Base-by-base conservation (phyloP, 2,888 invertebrate species). In the Mimachlamys varia region DNA sequence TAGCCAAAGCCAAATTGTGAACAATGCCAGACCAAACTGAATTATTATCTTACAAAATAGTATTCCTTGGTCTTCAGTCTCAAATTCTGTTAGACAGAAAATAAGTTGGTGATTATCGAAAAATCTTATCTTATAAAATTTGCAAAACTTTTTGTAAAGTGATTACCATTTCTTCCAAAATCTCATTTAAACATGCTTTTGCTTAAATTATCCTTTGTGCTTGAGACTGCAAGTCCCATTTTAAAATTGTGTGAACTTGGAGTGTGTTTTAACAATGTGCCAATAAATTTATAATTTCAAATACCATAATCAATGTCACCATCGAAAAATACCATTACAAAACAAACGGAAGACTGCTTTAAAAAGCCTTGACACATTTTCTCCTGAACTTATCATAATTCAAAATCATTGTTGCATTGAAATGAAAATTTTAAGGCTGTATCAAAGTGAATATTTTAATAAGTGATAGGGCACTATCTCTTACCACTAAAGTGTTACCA, bases 261-360 rank as follows among this genome's bases (percentile, higher is more conserved):
- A 12, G 76, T 76, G 76, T 27, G 27, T 76, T 76, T 76, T 76
- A 76, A 76, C 76, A 76, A 76, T 33, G 76, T 76, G 76, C 76
- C 33, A 5, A 76, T 33, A n/a, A n/a, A 27, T 58, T 22, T 58
- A 22, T 58, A 58, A 58, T 58, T 33, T 76, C 33, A 19, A 44
- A 76, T 76, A 76, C 13, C 33, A 27, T 33, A 22, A 33, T 33
- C 33, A 76, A 33, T 33, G 76, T 33, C 10, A 27, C 22, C 76
- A 76, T 33, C 7, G 33, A 58, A 58, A 58, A 33, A 13, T 27
- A 76, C 13, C 4, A 12, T 33, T 33, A 33, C 33, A 76, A 76
- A 33, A 76, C 76, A 76, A 33, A 27, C 27, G 33, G 76, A 58
- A 58, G 58, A 58, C 58, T 53, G 44, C 44, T 53, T n/a, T n/a